Base-by-base conservation (phyloP, 2,888 invertebrate genomes). In the Drosophila incognita region DNA sequence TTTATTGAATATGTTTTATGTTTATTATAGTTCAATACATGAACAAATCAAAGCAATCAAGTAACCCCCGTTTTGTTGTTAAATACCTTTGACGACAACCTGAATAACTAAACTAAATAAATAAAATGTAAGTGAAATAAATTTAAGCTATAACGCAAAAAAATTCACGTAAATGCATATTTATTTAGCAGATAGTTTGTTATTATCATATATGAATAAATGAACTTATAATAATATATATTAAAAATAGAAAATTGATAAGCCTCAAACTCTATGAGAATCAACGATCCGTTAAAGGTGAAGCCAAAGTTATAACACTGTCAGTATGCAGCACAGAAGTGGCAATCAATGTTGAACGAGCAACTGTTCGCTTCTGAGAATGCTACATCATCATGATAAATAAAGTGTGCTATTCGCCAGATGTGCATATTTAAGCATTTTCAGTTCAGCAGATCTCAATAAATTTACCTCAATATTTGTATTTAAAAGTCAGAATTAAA, bases 301-400 rank as follows among this genome's bases (percentile, higher is more conserved):
- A 61, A 74, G 68, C 69, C 69, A 58, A 74, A 57, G 78, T 72
- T 83, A 58, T 54, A 82, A 64, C 70, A 62, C 62, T 76, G 81
- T 78, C 80, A 68, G 71, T 64, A 59, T 68, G 60, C 71, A 48
- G 24, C 51, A 52, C 71, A 53, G 10, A 65, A 79, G 51, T 67
- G 67, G 40, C 48, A 40, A 53, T 46, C 52, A 57, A 48, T 58
- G 60, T 80, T 72, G 38, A 69, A 80, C 40, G 60, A 65, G 72
- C 68, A 72, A 72, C 15, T 53, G 68, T 35, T 36, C 4, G 18
- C 7, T 11, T 27, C 27, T 13, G 13, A 24, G 7, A 18, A 54
- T 69, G 65, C 63, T 21, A 21, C 1, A 80, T n/a, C 73, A 64
- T 53, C 66, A 73, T 72, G 66, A 76, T 81, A 77, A 81, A 79